A percentile compares a stretch with the other conserved stretches of the same genome.
phyloP scores from a whole-genome alignment of 2,113 vertebrate genomes.

The Crotalus helleri region DNA sequence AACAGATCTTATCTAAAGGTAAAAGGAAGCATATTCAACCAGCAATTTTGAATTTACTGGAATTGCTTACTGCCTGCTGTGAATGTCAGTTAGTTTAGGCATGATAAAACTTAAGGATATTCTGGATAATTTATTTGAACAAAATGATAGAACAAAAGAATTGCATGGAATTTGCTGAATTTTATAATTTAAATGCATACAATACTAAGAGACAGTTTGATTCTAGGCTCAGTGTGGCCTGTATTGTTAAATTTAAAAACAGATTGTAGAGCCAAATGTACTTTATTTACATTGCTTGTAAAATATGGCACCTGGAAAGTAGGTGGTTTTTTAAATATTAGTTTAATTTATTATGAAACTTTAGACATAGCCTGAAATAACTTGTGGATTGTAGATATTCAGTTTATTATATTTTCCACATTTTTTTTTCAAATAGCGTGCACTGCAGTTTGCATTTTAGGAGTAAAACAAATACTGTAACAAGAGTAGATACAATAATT shows the following conservation, averaged over 20 bases:
- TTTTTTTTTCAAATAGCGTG: constrained; percentile 43
- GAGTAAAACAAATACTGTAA: constrained; percentile 15
- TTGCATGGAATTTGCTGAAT: not conserved
- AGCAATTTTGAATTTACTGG: not conserved
- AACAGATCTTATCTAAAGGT: not conserved
- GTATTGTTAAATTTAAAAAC: not conserved
- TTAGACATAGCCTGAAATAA: constrained; percentile 58
- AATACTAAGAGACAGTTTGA: not conserved
- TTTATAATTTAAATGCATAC: not conserved
- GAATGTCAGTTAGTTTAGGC: constrained; percentile 20
- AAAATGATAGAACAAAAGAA: constrained; percentile 22
- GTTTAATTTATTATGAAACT: constrained; percentile 51
- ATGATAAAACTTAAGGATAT: constrained; percentile 30
- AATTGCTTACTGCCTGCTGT: not conserved
- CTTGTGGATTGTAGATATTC: constrained; percentile 32
- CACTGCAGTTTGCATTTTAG: constrained; percentile 29
- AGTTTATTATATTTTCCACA: constrained; percentile 26
- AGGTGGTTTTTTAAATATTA: constrained; percentile 26
- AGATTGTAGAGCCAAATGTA: constrained; percentile 40
- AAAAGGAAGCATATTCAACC: not conserved
- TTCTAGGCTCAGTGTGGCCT: constrained; percentile 32
- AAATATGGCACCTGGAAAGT: constrained; percentile 27
- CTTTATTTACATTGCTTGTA: not conserved
- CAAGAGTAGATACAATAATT: constrained; percentile 20
- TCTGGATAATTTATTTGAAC: constrained; percentile 32